A percentile compares a stretch with the other conserved stretches of the same genome.
Conservation (phyloP, 2,797 vertebrate species). For the Cynodonichthys magdalenae region DNA sequence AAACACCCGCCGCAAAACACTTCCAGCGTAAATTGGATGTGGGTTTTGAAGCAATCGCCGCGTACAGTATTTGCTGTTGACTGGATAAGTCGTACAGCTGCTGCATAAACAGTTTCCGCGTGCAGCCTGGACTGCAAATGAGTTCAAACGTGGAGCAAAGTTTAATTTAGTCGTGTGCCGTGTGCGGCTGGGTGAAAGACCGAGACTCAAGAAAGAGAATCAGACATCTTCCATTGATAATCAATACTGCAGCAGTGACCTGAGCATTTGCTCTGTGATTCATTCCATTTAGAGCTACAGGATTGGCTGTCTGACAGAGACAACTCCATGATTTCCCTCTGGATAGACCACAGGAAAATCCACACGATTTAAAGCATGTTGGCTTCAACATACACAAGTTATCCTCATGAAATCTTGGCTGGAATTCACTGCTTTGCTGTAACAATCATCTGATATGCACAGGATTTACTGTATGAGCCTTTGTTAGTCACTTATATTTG, state of each 20-base stretch:
- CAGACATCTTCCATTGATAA: conserved; percentile 77
- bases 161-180: conserved; percentile 22
- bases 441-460: not conserved
- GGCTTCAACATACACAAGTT: conserved; percentile 36
- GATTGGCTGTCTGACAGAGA: conserved; percentile 66
- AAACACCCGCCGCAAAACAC: conserved; percentile 44
- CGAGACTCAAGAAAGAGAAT: conserved; percentile 69
- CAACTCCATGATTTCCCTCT: conserved; percentile 72
- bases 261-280: conserved; percentile 71
- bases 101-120: conserved; percentile 33
- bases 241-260: conserved; percentile 82
- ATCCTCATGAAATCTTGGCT: conserved; percentile 24
- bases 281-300: conserved; percentile 74
- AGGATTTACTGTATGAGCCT: conserved; percentile 4
- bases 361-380: conserved; percentile 23
- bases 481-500: conserved; percentile 15
- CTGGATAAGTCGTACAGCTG: conserved; percentile 21
- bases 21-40: conserved; percentile 36
- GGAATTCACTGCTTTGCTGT: conserved; percentile 24
- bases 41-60: conserved; percentile 15
- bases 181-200: conserved; percentile 41
- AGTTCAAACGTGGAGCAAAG: conserved; percentile 25
- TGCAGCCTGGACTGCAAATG: conserved; percentile 24
- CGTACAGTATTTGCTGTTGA: conserved; percentile 10
- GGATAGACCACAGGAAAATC: conserved; percentile 45